Evolutionary conservation across 2,797 vertebrate genomes (phyloP), one percentile per base, ranked within the genome.

Genomic region (Bryconaethiops microstoma): DNA sequence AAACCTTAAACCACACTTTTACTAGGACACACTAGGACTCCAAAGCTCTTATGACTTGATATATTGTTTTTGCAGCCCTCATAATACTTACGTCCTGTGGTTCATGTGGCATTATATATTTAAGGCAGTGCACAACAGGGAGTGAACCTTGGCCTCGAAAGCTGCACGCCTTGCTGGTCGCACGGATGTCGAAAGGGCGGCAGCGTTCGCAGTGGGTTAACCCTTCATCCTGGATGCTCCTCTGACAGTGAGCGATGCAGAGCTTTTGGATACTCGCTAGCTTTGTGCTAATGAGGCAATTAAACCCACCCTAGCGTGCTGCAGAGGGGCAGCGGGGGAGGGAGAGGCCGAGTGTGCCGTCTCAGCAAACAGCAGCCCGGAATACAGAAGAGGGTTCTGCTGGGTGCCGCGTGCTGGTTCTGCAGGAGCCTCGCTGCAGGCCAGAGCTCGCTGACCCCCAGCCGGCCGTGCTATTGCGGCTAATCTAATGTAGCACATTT

Each of bases 221-320:
- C 92, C 93, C 93, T 93, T 92, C 90, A 90, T 90, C 92, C 89
- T 80, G 78, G 87, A 88, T 90, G 91, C 91, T 90, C 92, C 86
- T 86, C 89, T 93, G 92, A 93, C 92, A 91, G 93, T 92, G 92
- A 93, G 89, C 91, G 91, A 88, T 91, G 90, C 89, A 87, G 84
- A 94, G 85, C 88, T 88, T 90, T 88, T 64, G 78, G 87, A 86
- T 93, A 88, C 84, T 90, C 63, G 29, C 85, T 82, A 87, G 89
- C 88, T 85, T 88, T 90, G 91, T 90, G 88, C 91, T 94, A 95
- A 94, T 92, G 92, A 95, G 91, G 90, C 92, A 92, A 93, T 94
- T 93, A 93, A 93, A 90, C 89, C 87, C 87, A 79, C 89, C 91
- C 90, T 92, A 90, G 87, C 85, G 83, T 87, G 88, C 87, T 86